These are phyloP conservation scores for Miltochrista miniata DNA, from an alignment of 2,888 invertebrate species.

Conservation along the genomic window DNA sequence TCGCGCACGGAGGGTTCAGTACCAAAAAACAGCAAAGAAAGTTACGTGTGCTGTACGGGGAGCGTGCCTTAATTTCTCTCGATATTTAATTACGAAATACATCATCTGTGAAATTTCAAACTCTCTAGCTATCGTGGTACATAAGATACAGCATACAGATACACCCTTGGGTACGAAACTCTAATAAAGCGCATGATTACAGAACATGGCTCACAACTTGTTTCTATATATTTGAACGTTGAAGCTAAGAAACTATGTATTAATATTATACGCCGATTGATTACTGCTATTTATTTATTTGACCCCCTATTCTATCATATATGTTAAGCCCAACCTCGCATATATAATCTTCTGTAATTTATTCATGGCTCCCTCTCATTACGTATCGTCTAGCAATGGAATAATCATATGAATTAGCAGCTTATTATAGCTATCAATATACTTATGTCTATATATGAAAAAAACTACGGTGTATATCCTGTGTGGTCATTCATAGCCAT, in stretches of 20 bases:
- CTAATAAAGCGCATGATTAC: no score
- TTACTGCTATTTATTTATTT: background rate
- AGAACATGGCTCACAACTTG: background rate
- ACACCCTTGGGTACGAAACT: no score
- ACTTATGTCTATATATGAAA: background rate
- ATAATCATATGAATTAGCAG: background rate
- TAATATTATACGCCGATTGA: background rate
- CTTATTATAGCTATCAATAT: background rate
- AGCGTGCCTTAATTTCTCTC: no score
- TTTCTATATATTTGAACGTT: background rate
- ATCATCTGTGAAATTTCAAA: no score
- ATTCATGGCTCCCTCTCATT: constrained; percentile 7
- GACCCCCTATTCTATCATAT: background rate
- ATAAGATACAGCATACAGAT: no score
- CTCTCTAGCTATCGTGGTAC: no score
- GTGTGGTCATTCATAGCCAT: no score
- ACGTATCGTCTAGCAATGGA: background rate
- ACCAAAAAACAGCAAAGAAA: no score
- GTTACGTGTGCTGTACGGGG: no score
- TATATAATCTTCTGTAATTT: constrained; percentile 13
- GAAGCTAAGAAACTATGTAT: background rate
- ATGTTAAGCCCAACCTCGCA: background rate
- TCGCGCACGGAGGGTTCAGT: no score
- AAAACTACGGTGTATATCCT: no score
- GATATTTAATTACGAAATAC: no score